Percentiles rank a stretch among this genome's conserved stretches.
Conservation (phyloP, 2,797 vertebrate species). For the Darevskia nairensis region DNA sequence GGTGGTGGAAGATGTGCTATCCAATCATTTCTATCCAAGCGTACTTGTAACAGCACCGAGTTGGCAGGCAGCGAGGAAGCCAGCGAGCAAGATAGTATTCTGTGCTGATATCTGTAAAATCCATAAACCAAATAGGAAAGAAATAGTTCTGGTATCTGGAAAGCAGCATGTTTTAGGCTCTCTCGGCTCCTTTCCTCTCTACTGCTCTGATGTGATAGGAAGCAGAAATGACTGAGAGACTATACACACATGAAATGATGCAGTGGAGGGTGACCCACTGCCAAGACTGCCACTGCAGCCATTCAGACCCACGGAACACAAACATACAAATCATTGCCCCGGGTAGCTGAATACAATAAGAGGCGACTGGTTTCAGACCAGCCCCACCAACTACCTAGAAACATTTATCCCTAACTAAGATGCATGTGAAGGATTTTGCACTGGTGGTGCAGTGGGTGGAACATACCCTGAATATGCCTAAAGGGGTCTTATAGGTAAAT, state of each 20-base stretch:
- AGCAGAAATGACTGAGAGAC: conserved; percentile 12
- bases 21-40: conserved; percentile 24
- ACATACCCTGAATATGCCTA: background rate
- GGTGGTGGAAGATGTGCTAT: conserved; percentile 41
- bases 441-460: background rate
- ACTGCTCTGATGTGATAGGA: background rate
- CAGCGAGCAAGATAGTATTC: background rate
- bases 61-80: conserved; percentile 11
- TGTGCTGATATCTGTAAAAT: conserved; percentile 22
- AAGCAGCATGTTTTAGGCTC: background rate
- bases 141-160: background rate
- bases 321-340: background rate
- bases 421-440: background rate
- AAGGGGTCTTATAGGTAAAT: background rate
- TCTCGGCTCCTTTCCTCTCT: background rate
- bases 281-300: background rate
- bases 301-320: conserved; percentile 1
- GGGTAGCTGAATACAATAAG: background rate
- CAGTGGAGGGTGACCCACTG: background rate
- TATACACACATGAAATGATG: background rate
- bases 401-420: background rate
- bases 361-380: background rate
- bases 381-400: background rate
- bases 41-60: conserved; percentile 12
- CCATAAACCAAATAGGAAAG: conserved; percentile 25